Evolutionary conservation across 2,888 invertebrate genomes (phyloP).

Genomic region (Octonoba sinensis): DNA sequence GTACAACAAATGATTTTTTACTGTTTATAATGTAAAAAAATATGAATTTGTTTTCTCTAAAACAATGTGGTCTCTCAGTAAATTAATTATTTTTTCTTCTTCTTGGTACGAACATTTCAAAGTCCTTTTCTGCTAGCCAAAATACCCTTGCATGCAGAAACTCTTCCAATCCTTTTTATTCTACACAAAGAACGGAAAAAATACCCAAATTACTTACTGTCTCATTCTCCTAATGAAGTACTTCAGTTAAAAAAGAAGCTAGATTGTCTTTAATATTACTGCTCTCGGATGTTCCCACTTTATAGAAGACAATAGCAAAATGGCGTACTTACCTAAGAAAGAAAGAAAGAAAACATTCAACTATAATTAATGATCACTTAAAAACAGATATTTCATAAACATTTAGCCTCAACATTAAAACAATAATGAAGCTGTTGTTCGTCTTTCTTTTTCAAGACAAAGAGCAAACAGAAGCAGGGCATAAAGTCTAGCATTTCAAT

Average conservation of each 20-base stretch:
- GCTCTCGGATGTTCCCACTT: conserved; percentile 30
- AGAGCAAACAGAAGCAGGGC: conserved; percentile 8
- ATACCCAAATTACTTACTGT: conserved; percentile 49
- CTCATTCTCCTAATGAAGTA: conserved; percentile 61
- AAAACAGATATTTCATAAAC: conserved; percentile 60
- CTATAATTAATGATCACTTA: conserved; percentile 63
- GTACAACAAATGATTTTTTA: too few species aligned
- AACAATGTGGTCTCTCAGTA: too few species aligned
- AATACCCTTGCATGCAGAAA: neutral
- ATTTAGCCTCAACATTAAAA: conserved; percentile 39
- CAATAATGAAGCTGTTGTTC: conserved; percentile 44
- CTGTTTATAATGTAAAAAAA: too few species aligned
- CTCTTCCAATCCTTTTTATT: neutral
- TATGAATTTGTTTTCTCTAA: too few species aligned
- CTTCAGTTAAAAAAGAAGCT: conserved; percentile 41
- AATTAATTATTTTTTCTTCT: too few species aligned
- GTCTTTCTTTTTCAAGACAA: conserved; percentile 22
- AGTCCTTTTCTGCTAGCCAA: too few species aligned
- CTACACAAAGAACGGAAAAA: neutral
- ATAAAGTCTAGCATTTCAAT: conserved; percentile 44
- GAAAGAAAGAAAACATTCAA: conserved; percentile 47
- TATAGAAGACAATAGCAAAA: conserved; percentile 36
- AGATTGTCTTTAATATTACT: conserved; percentile 49
- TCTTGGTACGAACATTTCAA: too few species aligned
- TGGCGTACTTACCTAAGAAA: conserved; percentile 58